Base-by-base conservation (phyloP, 1,140 invertebrate species). In the Tetramorium alpestre region DNA sequence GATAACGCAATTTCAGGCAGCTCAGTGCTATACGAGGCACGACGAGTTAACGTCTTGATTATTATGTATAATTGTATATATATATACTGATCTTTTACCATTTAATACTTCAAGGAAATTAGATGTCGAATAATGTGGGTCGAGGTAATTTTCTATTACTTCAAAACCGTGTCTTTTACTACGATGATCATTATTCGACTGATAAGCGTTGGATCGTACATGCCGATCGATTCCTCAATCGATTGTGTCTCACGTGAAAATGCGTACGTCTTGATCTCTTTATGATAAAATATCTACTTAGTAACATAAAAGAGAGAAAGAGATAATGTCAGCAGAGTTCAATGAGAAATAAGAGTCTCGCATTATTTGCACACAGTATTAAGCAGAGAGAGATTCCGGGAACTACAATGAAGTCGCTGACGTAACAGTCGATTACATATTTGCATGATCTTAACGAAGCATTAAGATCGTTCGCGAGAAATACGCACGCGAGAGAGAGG, bases 351-450 rank as follows among this genome's bases (percentile, higher is more conserved):
- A 73, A 76, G 56, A 89, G 22, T 88, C 76, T 54, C 16, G 62
- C 47, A 44, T 80, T 67, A 67, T 33, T 67, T 88, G 73, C 84
- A 69, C 70, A 87, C 84, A 89, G 88, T 89, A 89, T 89, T 89
- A 89, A 89, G 56, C 75, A 60, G 60, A 41, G 47, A 41, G 67
- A 81, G 38, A 47, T 72, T 73, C 25, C 3, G 51, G 22, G 49
- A 86, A 56, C 69, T 80, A 70, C 60, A 33, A 81, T 22, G 33
- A 33, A 13, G 33, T 89, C 33, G 56, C 38, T 69, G 62, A 65
- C 22, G 28, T 62, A 8, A 47, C 38, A 47, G 60, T 87, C 84
- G 75, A 60, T 81, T 81, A 41, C 18, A 41, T 54, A 81, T 81
- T 73, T 60, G 38, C 28, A 51, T 54, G 51, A 73, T 73, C 60